Base-by-base conservation (phyloP, 2,888 invertebrate genomes). In the Drosophila mimetica region DNA sequence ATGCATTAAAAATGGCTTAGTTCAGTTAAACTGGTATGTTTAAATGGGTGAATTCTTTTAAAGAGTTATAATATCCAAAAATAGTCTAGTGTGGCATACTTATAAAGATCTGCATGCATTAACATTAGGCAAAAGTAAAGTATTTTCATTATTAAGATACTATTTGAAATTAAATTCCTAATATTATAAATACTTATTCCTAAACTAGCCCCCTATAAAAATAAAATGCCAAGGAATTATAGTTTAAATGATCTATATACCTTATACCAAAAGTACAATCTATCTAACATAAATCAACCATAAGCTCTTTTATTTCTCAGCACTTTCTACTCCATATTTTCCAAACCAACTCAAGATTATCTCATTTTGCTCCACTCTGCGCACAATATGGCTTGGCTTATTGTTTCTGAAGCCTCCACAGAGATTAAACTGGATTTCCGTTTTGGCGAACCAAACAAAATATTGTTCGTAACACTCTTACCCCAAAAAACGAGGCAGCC, bases 371-470 rank as follows among this genome's bases (percentile, higher is more conserved):
- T 39, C 39, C 2, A 11, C 11, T 20, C 44, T 7, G 20, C 30
- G n/a, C 6, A 16, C 34, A 32, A 32, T 32, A 11, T 44, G 14
- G n/a, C 2, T 4, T 11, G 16, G 18, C 18, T 16, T 5, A 41
- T 47, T 34, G 32, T 39, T 47, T 53, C 28, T 0, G 8, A 41
- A 48, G 65, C 47, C 25, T 16, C 13, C 55, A n/a, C 28, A 37
- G 14, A 30, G 67, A 66, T 64, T 51, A 44, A 64, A 44, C 42
- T 64, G 51, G 51, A 44, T 64, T 64, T 66, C 36, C 51, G 42
- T 66, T 64, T 64, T 64, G 51, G 64, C 64, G 44, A 64, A 16
- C 8, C 41, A 41, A 39, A 48, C 37, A 16, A 58, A 50, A 42
- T 20, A 36, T 50, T 14, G 34, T n/a, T 42, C 20, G 6, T 20